Base-by-base conservation (phyloP, 2,888 invertebrate species). In the Tachystola acroxantha region DNA sequence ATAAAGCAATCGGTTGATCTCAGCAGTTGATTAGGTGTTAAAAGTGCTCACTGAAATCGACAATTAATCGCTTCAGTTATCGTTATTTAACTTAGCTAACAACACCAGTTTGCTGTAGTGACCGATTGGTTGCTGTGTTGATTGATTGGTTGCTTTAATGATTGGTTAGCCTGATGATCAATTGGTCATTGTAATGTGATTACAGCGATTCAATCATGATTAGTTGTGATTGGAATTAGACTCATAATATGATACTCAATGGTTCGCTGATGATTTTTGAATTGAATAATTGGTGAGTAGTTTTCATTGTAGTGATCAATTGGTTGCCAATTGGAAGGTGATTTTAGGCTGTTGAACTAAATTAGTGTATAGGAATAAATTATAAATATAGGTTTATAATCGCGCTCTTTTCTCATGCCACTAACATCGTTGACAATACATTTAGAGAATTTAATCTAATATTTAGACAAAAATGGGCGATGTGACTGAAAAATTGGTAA, bases 341-440 rank as follows among this genome's bases (percentile, higher is more conserved):
- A 59, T 53, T 44, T 40, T 46, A 46, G 59, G 56, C 56, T 59
- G 59, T 59, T 22, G 4, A 32, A 56, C 46, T 51, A 45, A 50
- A 49, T 46, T 46, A 46, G 46, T 33, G 32, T 34, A 36, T 51
- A 41, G 38, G 16, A 32, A 34, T 14, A 34, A 26, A 32, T 16
- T 16, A 19, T 19, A 30, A 3, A 13, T 3, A 1, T 7, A 12
- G 19, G 6, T 30, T 27, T 27, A 6, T 12, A 7, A 14, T 14
- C 11, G 32, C 30, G 10, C 30, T 30, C 16, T 29, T 31, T 20
- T 22, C 32, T 11, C 22, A n/a, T 19, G 12, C 14, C 7, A 10
- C 27, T 2, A 24, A 9, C 24, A 6, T n/a, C n/a, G 9, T n/a
- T n/a, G n/a, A n/a, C n/a, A n/a, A n/a, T n/a, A n/a, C n/a, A n/a